Evolutionary conservation across 2,797 vertebrate species (phyloP).

Genomic region (Cyprinella venusta): DNA sequence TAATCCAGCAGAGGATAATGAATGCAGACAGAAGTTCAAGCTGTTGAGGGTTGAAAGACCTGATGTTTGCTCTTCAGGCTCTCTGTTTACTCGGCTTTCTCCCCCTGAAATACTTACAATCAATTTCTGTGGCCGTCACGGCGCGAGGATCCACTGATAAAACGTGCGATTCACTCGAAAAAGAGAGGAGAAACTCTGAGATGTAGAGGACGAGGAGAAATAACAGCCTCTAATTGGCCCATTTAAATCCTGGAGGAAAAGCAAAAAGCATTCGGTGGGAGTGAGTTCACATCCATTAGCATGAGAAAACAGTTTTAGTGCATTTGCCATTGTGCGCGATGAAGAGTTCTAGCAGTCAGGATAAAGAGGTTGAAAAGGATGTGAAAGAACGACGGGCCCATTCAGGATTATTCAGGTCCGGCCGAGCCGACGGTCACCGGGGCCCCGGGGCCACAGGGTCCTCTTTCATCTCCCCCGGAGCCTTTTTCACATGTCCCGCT

Average conservation of each 20-base stretch:
- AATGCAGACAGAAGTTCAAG: constrained; percentile 55
- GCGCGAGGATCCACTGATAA: neutral
- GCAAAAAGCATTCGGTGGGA: constrained; percentile 75
- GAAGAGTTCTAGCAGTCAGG: constrained; percentile 89
- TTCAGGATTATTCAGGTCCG: constrained; percentile 84
- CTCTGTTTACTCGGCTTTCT: constrained; percentile 77
- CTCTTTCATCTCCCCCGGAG: constrained; percentile 85
- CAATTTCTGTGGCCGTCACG: constrained; percentile 51
- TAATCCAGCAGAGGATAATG: constrained; percentile 28
- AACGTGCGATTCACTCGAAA: constrained; percentile 15
- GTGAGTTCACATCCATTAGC: constrained; percentile 87
- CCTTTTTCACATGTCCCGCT: constrained; percentile 82
- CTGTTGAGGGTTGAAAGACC: constrained; percentile 56
- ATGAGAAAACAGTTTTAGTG: constrained; percentile 95
- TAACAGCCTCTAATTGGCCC: constrained; percentile 64
- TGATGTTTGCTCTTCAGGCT: constrained; percentile 80
- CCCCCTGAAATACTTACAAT: constrained; percentile 66
- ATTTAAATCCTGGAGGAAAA: constrained; percentile 65
- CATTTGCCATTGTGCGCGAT: constrained; percentile 89
- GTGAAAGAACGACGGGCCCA: constrained; percentile 82
- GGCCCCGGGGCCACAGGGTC: constrained; percentile 81
- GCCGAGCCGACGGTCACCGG: constrained; percentile 80
- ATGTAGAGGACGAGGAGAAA: constrained; percentile 49
- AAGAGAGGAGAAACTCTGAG: constrained; percentile 14
- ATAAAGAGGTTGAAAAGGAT: constrained; percentile 71